A percentile compares a stretch with the other conserved stretches of the same genome.
These are phyloP conservation scores for Nezara viridula DNA, from an alignment of 2,888 invertebrate genomes.

Conservation along the genomic window DNA sequence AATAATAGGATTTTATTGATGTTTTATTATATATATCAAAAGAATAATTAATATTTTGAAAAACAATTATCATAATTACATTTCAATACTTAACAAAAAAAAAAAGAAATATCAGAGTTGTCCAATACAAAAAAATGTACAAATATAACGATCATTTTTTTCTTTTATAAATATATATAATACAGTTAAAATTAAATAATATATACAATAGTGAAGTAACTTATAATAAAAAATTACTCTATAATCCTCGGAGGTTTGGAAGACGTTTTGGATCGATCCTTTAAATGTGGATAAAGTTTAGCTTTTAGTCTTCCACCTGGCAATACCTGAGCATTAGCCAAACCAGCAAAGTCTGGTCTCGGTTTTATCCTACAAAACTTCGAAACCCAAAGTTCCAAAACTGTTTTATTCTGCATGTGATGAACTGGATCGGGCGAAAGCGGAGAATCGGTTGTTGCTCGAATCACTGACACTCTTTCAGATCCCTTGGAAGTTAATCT, in stretches of 20 bases:
- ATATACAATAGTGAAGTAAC: background rate
- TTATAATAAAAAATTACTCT: slow-evolving; percentile 50
- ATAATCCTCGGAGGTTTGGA: slow-evolving; percentile 58
- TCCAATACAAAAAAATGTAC: slow-evolving; percentile 29
- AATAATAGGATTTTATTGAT: slow-evolving; percentile 5
- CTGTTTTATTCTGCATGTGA: slow-evolving; percentile 60
- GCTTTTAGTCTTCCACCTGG: slow-evolving; percentile 74
- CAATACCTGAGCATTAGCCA: slow-evolving; percentile 68
- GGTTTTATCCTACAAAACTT: slow-evolving; percentile 63
- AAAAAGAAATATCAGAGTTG: background rate
- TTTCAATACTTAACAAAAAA: background rate
- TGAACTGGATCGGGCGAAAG: slow-evolving; percentile 73
- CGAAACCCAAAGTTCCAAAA: slow-evolving; percentile 65
- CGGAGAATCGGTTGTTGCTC: slow-evolving; percentile 88
- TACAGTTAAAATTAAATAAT: slow-evolving; percentile 25
- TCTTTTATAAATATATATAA: background rate
- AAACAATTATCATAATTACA: background rate
- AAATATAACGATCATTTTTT: background rate
- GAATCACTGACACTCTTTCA: slow-evolving; percentile 73
- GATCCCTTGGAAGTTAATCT: slow-evolving; percentile 63
- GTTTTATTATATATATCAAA: background rate
- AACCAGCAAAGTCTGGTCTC: slow-evolving; percentile 75
- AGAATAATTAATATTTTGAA: background rate
- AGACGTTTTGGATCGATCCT: slow-evolving; percentile 67
- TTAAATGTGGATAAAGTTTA: slow-evolving; percentile 82